Percentiles rank a stretch among this genome's conserved stretches.
Evolutionary conservation across 2,113 vertebrate genomes (phyloP).

Genomic region (Trogon melanurus): DNA sequence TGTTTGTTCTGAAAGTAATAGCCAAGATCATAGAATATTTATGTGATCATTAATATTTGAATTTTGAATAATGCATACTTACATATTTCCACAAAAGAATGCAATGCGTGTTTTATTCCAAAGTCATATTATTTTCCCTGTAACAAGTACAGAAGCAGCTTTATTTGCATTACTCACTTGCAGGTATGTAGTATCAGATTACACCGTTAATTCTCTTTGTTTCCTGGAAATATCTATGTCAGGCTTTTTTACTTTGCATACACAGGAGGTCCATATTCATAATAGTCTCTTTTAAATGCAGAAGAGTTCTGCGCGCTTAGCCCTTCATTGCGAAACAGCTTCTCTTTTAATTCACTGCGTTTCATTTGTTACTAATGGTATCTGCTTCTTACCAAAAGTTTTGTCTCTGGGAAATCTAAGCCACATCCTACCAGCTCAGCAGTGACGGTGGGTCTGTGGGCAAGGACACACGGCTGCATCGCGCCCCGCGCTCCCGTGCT

Average conservation of each 20-base stretch:
- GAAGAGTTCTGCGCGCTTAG: background rate
- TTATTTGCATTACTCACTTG: constrained; percentile 4
- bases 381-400: background rate
- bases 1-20: constrained; percentile 58
- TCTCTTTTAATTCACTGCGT: background rate
- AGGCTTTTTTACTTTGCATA: background rate
- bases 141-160: constrained; percentile 27
- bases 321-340: background rate
- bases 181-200: constrained; percentile 39
- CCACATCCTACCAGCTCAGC: background rate
- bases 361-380: background rate
- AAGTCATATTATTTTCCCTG: background rate
- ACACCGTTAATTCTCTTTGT: background rate
- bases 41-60: constrained; percentile 55
- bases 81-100: constrained; percentile 4
- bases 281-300: background rate
- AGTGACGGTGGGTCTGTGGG: background rate
- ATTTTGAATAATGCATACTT: constrained; percentile 43
- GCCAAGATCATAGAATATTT: constrained; percentile 35
- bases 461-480: constrained; percentile 55
- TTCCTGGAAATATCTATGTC: background rate
- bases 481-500: background rate
- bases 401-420: background rate
- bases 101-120: background rate
- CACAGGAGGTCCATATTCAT: background rate